Evolutionary conservation across 2,113 vertebrate genomes (phyloP), one percentile per base, ranked within the genome.

Genomic region (Opisthocomus hoazin): DNA sequence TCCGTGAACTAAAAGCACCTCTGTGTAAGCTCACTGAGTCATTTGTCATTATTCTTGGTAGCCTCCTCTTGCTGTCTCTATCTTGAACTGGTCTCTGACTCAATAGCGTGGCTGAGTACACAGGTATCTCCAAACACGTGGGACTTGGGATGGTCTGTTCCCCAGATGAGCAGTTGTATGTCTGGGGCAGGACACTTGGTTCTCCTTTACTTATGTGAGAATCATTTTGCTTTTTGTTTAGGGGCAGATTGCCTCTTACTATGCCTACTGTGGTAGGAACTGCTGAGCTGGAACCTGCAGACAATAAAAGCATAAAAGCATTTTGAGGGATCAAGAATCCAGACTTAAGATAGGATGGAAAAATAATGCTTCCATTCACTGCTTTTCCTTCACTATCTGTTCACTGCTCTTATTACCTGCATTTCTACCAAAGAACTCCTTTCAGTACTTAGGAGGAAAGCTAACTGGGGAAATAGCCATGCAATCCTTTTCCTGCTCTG

Each of bases 261-360:
- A 0, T 41, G 34, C 10, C 12, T 51, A 0, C 36, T 37, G 9
- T 24, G 21, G 45, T 41, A 69, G 36, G 48, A 32, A 16, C 41
- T 84, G 58, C 11, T 30, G 50, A 84, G 50, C 34, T 81, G 69
- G 71, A 45, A 58, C n/a, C n/a, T 68, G 24, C 5, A 39, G 39
- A 22, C 8, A 29, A 23, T 6, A 46, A 64, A 71, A 73, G 2
- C 6, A 23, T 6, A 46, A 64, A 71, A 73, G 2, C 6, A 23
- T 39, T 61, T 41, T 15, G 37, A 53, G 53, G 63, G 8, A 17
- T 15, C 43, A 30, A 46, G 34, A 57, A 61, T 29, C 53, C 48
- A 78, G 24, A 5, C 5, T 70, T 26, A 1, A 4, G n/a, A 27
- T 23, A 57, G 41, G 54, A 45, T 15, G 22, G 19, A 14, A 19